Evolutionary conservation across 2,113 vertebrate species (phyloP).

Genomic region (Gobiocypris rarus): DNA sequence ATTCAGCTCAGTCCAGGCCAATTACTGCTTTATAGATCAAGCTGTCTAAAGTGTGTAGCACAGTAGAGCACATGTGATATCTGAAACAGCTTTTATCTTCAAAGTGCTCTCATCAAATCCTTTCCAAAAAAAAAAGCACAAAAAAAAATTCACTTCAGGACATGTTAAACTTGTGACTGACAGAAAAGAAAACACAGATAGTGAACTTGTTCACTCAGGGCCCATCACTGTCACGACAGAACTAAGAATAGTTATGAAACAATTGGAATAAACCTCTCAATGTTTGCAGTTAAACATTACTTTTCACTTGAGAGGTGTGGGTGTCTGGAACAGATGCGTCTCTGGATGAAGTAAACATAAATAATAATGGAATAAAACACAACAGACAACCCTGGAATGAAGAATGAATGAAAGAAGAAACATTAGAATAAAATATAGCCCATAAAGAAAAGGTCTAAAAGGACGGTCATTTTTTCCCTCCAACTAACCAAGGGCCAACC

Average conservation of each 20-base stretch:
- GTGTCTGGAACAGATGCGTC: slow-evolving; percentile 35
- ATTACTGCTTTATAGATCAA: slow-evolving; percentile 41
- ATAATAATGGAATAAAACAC: background rate
- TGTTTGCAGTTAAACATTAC: slow-evolving; percentile 30
- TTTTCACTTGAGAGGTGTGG: slow-evolving; percentile 33
- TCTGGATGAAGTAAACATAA: background rate
- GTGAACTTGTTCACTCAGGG: background rate
- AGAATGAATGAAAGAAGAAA: background rate
- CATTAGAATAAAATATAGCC: background rate
- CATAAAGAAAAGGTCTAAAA: slow-evolving; percentile 5
- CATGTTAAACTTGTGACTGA: background rate
- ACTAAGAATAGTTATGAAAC: slow-evolving; percentile 10
- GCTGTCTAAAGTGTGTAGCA: slow-evolving; percentile 18
- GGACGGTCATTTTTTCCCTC: background rate
- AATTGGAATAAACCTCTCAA: slow-evolving; percentile 31
- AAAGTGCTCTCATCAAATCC: background rate
- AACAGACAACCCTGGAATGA: background rate
- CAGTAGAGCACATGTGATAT: background rate
- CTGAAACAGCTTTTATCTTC: slow-evolving; percentile 29
- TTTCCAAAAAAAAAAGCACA: too few relatives aligned
- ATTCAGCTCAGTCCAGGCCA: slow-evolving; percentile 26
- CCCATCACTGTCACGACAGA: slow-evolving; percentile 10
- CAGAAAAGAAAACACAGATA: slow-evolving; percentile 1
- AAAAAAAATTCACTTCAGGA: slow-evolving; percentile 1
- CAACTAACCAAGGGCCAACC: background rate